Evolutionary conservation across 2,797 vertebrate species (phyloP), one percentile per base, ranked within the genome.

Genomic region (Denticeps clupeoides): DNA sequence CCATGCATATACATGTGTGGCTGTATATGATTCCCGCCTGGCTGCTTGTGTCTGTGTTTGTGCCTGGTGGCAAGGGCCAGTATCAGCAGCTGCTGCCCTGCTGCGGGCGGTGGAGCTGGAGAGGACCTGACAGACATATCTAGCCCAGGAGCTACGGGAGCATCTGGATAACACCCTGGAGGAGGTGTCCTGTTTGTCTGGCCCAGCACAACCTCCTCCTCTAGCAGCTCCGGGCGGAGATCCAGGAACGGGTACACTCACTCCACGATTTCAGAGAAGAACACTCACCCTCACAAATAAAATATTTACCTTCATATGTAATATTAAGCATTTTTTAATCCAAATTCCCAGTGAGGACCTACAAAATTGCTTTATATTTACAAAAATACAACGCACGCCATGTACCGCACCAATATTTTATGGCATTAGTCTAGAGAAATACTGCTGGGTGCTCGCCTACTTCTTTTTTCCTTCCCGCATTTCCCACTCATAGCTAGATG

Each of bases 141-240:
- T 75, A 25, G 53, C 77, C 58, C 73, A 81, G 50, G 77, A 73
- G n/a, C 63, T 89, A 2, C 69, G 28, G 41, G 19, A 70, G 45
- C 83, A 78, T 46, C 65, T 88, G 56, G 41, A 35, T 7, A 68
- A 74, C 67, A 77, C 72, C 51, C 72, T 85, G 64, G 68, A 76
- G 25, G 82, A 85, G 53, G 82, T 81, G 33, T 81, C 74, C 29
- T 69, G 74, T 47, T 70, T 87, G 65, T 45, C 86, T 88, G 82
- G 70, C 70, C 26, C 84, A 87, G 60, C 79, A 82, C 66, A 74
- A 81, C 33, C 78, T 65, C 50, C 84, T 88, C 44, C 86, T 86
- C 70, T 80, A 86, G 53, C 58, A 71, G 45, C 82, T 89, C 64
- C 86, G 89, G 65, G 75, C 82, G 49, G 84, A 89, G 32, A 65